Base-by-base conservation (phyloP, 2,113 vertebrate genomes). In the Zosterops pallidus region DNA sequence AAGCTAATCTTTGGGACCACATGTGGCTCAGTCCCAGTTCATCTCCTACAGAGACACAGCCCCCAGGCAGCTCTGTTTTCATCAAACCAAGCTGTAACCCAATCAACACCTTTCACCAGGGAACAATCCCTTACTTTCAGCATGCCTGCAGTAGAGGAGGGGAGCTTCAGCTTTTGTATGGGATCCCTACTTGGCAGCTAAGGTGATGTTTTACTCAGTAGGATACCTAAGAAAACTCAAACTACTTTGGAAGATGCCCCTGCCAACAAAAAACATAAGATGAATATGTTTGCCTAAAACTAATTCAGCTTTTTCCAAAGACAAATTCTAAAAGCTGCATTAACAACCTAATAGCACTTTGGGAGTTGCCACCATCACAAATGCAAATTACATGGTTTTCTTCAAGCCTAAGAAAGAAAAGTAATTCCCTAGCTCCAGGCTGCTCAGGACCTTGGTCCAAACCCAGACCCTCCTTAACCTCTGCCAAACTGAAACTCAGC, bases 41-140 rank as follows among this genome's bases (percentile, higher is more conserved):
- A 97, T 97, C 96, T 92, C 98, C 97, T 95, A 95, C 97, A 96
- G 98, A 65, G 97, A 97, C 62, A 96, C 77, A 93, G 97, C 98
- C 98, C 62, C 96, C 71, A 86, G 98, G 98, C 98, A 98, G 92
- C 95, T 98, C 98, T 97, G 97, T 96, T 97, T 98, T 95, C 97
- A 95, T 95, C 96, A 97, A 96, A 97, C 92, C 93, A 96, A 93
- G 96, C 87, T 96, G 96, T 97, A 98, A 98, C 97, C 97, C 92
- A 97, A 98, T 98, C 98, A 97, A 93, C 72, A 96, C 87, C 85
- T 94, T 94, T 95, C 94, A 94, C 57, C 83, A 80, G 67, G 52
- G 94, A 96, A 96, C 97, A 98, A 98, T 97, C 50, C 89, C 46
- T 83, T 41, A 94, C 94, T 97, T 97, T 95, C 83, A 94, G 87